A percentile compares a stretch with the other conserved stretches of the same genome.
These are phyloP conservation scores for Mactra quadrangularis DNA, from an alignment of 1,140 invertebrate species.

Conservation along the genomic window DNA sequence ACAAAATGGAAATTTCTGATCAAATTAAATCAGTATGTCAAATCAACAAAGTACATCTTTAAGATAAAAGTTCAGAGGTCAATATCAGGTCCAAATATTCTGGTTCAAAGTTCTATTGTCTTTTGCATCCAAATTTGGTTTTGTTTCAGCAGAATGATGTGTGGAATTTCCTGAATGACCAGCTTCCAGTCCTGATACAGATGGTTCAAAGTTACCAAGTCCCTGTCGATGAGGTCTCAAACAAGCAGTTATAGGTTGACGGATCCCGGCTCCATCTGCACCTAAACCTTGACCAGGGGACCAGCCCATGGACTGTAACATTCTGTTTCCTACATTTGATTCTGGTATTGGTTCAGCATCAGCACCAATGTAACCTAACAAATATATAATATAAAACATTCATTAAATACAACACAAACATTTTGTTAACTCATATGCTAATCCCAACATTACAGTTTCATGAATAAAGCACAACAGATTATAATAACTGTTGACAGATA, in stretches of 20 bases:
- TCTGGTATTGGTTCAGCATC: constrained; percentile 78
- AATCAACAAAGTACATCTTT: too few relatives aligned
- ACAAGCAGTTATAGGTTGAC: constrained; percentile 74
- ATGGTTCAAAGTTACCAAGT: constrained; percentile 64
- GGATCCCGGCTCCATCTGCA: constrained; percentile 74
- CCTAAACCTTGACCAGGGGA: constrained; percentile 80
- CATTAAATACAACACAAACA: too few relatives aligned
- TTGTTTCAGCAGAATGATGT: constrained; percentile 10
- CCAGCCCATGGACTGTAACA: constrained; percentile 82
- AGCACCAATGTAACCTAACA: constrained; percentile 69
- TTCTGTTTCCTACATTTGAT: constrained; percentile 79
- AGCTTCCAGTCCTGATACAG: neutral
- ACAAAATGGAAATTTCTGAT: too few relatives aligned
- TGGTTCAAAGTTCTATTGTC: too few relatives aligned
- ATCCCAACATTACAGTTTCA: too few relatives aligned
- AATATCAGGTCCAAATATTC: too few relatives aligned
- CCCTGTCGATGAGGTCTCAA: constrained; percentile 69
- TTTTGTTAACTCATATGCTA: too few relatives aligned
- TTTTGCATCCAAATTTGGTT: neutral
- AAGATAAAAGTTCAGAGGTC: too few relatives aligned
- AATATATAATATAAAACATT: too few relatives aligned
- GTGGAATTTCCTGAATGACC: neutral
- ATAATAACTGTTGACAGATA: too few relatives aligned
- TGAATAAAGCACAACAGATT: too few relatives aligned
- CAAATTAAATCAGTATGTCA: too few relatives aligned